These are phyloP conservation scores for Nasonia vitripennis DNA, from an alignment of 1,140 invertebrate species.

Conservation along the genomic window DNA sequence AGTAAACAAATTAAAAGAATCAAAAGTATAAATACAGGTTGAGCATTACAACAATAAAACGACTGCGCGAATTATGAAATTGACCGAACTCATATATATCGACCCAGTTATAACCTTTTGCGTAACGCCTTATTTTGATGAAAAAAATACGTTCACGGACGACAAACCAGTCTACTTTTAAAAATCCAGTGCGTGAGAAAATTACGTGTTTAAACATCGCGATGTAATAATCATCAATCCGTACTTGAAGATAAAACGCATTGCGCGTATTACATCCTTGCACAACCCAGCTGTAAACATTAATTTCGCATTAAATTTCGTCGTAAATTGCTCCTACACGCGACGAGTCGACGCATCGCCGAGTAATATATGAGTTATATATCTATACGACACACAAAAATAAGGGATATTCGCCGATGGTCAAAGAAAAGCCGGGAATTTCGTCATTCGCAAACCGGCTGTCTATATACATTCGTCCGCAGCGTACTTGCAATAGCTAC, in stretches of 20 bases:
- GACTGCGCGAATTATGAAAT: neutral
- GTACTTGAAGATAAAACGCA: too few species aligned
- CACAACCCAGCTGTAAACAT: neutral
- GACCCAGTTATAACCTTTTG: neutral
- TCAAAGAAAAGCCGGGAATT: too few species aligned
- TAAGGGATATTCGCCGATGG: neutral
- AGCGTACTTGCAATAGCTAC: too few species aligned
- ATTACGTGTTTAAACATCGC: too few species aligned
- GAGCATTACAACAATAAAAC: neutral
- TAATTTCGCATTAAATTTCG: neutral
- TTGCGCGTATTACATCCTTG: neutral
- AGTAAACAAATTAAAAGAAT: neutral
- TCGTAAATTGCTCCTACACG: neutral
- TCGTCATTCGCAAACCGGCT: too few species aligned
- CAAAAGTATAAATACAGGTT: neutral
- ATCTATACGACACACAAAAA: neutral
- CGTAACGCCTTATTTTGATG: neutral
- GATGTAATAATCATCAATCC: too few species aligned
- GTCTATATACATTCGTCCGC: neutral
- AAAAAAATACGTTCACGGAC: neutral
- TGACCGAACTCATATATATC: neutral
- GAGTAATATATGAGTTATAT: too few species aligned
- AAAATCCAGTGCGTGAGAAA: too few species aligned
- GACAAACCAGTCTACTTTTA: too few species aligned
- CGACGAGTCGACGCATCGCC: too few species aligned